A percentile compares a stretch with the other conserved stretches of the same genome.
phyloP scores from a whole-genome alignment of 2,113 vertebrate species.

The Elephas maximus region DNA sequence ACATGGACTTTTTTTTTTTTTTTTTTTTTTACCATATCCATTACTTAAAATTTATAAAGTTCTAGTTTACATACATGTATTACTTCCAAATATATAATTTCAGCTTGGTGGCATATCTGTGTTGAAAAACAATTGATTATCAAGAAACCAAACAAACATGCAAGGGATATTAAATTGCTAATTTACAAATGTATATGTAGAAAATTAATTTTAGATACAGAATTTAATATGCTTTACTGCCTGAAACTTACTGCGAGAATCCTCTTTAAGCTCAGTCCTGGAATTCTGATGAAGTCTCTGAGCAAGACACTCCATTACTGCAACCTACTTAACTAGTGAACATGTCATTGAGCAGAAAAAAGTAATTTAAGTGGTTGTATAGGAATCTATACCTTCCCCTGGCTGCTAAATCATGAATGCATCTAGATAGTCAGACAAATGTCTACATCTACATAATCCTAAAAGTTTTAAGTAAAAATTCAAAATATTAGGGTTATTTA shows the following conservation, averaged over 20 bases:
- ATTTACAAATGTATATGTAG: background rate
- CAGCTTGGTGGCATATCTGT: background rate
- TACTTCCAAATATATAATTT: conserved; percentile 39
- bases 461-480: conserved; percentile 19
- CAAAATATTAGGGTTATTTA: background rate
- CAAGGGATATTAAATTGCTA: background rate
- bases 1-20: background rate
- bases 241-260: background rate
- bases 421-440: background rate
- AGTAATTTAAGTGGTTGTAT: background rate
- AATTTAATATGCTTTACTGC: conserved; percentile 21
- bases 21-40: background rate
- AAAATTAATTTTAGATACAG: conserved; percentile 42
- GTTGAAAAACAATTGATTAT: conserved; percentile 58
- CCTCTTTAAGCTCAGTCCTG: background rate
- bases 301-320: background rate
- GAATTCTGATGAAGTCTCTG: background rate
- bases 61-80: background rate
- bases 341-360: conserved; percentile 9
- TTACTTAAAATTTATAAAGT: background rate
- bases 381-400: background rate
- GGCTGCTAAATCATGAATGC: background rate
- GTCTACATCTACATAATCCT: background rate
- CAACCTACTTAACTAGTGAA: background rate
- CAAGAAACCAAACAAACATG: background rate